A percentile compares a stretch with the other conserved stretches of the same genome.
phyloP scores from a whole-genome alignment of 2,797 vertebrate species.

The Poeciliopsis paucimaculata region DNA sequence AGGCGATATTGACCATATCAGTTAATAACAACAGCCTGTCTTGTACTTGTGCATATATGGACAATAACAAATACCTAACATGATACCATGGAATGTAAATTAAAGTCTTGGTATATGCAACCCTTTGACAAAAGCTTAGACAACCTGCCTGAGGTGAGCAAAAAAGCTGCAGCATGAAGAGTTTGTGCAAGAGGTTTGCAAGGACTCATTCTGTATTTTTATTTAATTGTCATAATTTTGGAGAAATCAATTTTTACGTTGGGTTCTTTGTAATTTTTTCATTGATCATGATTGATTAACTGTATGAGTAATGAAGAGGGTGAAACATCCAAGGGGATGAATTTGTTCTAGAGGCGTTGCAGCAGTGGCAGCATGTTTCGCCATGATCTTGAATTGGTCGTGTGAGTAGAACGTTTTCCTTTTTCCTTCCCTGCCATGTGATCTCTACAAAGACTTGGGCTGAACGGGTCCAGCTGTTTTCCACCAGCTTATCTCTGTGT shows the following conservation, averaged over 20 bases:
- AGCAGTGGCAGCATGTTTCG: background rate
- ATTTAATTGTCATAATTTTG: too few relatives aligned
- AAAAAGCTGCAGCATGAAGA: background rate
- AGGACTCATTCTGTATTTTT: background rate
- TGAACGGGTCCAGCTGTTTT: background rate
- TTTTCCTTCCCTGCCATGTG: background rate
- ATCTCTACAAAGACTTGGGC: background rate
- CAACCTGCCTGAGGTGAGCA: background rate
- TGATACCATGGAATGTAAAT: background rate
- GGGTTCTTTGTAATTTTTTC: too few relatives aligned
- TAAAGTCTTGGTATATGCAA: background rate
- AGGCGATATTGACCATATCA: slow-evolving; percentile 22
- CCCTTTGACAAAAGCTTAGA: background rate
- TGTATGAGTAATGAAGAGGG: too few relatives aligned
- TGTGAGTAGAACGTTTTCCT: background rate
- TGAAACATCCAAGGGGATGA: too few relatives aligned
- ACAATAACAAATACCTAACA: background rate
- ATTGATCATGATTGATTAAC: too few relatives aligned
- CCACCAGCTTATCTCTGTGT: background rate
- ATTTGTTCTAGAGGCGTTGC: background rate
- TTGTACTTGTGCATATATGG: slow-evolving; percentile 21
- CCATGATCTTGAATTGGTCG: background rate
- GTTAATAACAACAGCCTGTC: slow-evolving; percentile 22
- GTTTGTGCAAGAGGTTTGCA: background rate
- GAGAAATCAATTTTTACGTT: too few relatives aligned